These are phyloP conservation scores for Scyliorhinus canicula DNA, from an alignment of 2,797 vertebrate genomes.

Conservation along the genomic window DNA sequence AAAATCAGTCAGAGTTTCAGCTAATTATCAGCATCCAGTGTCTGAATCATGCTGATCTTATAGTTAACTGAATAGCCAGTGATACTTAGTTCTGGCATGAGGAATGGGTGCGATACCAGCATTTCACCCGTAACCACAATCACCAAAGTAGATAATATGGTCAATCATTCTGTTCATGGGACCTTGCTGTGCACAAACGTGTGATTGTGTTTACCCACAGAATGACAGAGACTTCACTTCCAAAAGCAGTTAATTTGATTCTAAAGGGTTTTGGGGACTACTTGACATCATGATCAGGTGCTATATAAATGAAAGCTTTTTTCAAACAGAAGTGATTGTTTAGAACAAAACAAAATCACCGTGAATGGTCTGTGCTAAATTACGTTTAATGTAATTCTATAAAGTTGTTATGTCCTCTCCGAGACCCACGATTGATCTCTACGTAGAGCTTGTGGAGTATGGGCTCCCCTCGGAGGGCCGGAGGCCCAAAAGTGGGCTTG, in stretches of 20 bases:
- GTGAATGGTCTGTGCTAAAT: neutral
- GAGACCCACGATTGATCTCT: no score
- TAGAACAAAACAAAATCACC: neutral
- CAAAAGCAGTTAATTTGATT: neutral
- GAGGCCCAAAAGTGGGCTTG: no score
- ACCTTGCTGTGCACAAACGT: no score
- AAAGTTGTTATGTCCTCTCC: no score
- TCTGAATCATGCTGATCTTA: neutral
- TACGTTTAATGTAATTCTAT: neutral
- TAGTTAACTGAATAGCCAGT: neutral
- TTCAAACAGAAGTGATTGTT: neutral
- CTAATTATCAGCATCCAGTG: neutral
- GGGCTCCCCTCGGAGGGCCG: no score
- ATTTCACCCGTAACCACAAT: neutral
- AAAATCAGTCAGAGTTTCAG: neutral
- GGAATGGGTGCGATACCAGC: neutral
- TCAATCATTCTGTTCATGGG: neutral
- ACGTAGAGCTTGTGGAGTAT: no score
- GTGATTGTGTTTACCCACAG: neutral
- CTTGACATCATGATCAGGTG: neutral
- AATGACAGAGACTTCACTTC: neutral
- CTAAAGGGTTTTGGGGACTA: neutral
- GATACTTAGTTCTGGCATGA: neutral
- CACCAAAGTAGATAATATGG: neutral
- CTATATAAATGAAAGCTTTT: neutral